Percentiles rank a stretch among this genome's conserved stretches.
phyloP scores from a whole-genome alignment of 1,140 invertebrate genomes.

The Drosophila subobscura region DNA sequence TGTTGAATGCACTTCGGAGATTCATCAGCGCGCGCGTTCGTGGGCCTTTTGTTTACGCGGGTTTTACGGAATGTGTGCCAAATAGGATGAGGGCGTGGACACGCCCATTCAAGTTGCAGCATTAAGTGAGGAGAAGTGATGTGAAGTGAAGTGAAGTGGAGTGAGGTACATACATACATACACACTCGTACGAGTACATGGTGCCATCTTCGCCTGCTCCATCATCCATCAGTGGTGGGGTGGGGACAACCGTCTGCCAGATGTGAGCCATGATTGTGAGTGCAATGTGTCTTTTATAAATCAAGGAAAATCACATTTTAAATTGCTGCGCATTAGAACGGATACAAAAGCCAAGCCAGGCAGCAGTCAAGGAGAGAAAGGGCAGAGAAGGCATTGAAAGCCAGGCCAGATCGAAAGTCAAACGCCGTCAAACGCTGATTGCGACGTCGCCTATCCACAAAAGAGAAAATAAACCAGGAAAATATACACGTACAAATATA shows the following conservation, averaged over 20 bases:
- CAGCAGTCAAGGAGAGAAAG: constrained; percentile 25
- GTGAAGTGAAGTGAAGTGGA: constrained; percentile 7
- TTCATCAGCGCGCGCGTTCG: constrained; percentile 22
- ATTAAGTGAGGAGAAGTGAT: constrained; percentile 39
- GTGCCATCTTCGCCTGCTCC: too few species aligned
- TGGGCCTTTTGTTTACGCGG: constrained; percentile 38
- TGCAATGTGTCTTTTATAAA: constrained; percentile 81
- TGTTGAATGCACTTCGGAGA: constrained; percentile 19
- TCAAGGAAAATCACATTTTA: constrained; percentile 77
- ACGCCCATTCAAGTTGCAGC: constrained; percentile 15
- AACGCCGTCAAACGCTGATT: constrained; percentile 71
- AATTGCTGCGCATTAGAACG: constrained; percentile 79
- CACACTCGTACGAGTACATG: too few species aligned
- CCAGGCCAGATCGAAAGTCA: constrained; percentile 66
- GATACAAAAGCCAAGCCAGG: constrained; percentile 58
- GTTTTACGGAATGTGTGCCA: constrained; percentile 40
- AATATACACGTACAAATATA: constrained; percentile 8
- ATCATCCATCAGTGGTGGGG: too few species aligned
- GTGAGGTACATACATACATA: constrained; percentile 3
- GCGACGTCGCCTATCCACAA: constrained; percentile 57
- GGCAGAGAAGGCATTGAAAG: neutral
- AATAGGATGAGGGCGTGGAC: constrained; percentile 47
- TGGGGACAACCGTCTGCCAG: constrained; percentile 16
- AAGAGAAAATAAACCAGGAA: constrained; percentile 18
- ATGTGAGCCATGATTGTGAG: constrained; percentile 35